Evolutionary conservation across 2,888 invertebrate genomes (phyloP), one percentile per base, ranked within the genome.

Genomic region (Torymus auratus): DNA sequence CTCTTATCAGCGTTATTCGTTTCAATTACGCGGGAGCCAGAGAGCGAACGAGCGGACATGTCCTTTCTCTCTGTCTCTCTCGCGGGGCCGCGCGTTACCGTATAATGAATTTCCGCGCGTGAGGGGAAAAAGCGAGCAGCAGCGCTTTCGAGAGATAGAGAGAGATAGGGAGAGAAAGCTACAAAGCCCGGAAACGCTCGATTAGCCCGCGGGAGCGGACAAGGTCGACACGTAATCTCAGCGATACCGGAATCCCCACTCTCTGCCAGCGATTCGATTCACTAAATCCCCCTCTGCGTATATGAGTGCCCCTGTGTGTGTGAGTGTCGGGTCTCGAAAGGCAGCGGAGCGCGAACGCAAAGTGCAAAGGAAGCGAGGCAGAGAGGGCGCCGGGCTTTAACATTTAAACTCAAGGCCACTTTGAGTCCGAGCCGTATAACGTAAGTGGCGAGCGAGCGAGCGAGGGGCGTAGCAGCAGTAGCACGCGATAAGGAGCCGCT

Each of bases 221-320:
- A 76, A 69, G 61, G 76, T 75, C 76, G 15, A 58, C 61, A n/a
- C 64, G 56, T 77, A 70, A 77, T 77, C 70, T 70, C 20, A 53
- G 61, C 55, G 17, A 61, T 68, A 53, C 23, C 62, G 12, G 65
- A 68, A 75, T 14, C 52, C 15, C 52, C 58, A 23, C 12, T n/a
- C 15, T 14, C 11, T 13, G 7, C 7, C 41, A 50, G 68, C 56
- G 53, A 55, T 56, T 55, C 64, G 13, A 56, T 56, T 73, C 56
- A 14, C 4, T 1, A 56, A 64, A 74, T 67, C 50, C 65, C 14
- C 65, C 17, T 53, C 17, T 0, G 70, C 13, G 28, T 41, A 13
- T 62, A 4, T 2, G 28, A 0, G 28, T 2, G 28, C 5, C 41
- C 5, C 7, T 28, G 28, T 10, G 28, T 28, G 28, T 28, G 5